Percentiles rank a stretch among this genome's conserved stretches.
These are phyloP conservation scores for Umimayanthus chanpuru DNA, from an alignment of 92 coral and sea anemone species.

Conservation along the genomic window DNA sequence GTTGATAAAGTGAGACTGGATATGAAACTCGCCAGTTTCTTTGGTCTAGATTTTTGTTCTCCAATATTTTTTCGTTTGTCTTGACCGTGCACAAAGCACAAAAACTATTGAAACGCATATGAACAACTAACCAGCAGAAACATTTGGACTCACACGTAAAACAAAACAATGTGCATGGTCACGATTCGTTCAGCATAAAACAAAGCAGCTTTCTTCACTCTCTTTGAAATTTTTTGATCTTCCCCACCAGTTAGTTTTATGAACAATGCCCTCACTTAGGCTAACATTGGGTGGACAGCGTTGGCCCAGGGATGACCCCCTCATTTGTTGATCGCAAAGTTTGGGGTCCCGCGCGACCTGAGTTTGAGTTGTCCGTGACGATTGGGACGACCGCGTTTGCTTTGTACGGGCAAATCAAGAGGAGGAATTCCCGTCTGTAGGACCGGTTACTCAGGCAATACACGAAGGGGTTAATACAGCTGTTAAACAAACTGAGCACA, in stretches of 20 bases:
- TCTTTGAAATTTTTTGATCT: too few species aligned
- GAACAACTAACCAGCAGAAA: neutral
- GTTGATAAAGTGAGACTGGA: too few species aligned
- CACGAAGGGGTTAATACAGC: conserved; percentile 36
- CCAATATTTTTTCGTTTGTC: too few species aligned
- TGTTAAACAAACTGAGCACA: conserved; percentile 29
- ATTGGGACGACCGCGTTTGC: neutral
- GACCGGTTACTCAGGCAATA: conserved; percentile 32
- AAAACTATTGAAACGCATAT: too few species aligned
- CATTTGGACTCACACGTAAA: too few species aligned
- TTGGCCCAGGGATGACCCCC: neutral
- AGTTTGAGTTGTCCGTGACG: conserved; percentile 2
- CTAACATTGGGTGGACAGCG: neutral
- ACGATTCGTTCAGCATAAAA: too few species aligned
- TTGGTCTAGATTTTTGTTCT: too few species aligned
- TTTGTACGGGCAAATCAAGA: conserved; percentile 25
- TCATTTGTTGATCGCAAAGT: neutral
- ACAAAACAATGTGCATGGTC: too few species aligned
- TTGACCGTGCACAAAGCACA: too few species aligned
- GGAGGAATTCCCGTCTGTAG: conserved; percentile 28
- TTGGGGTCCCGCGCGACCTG: neutral
- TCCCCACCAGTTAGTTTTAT: too few species aligned
- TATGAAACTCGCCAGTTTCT: too few species aligned
- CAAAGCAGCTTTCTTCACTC: too few species aligned
- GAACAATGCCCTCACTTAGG: neutral